Percentiles rank a stretch among this genome's conserved stretches.
Conservation (phyloP, 2,888 invertebrate species). For the Catocala sponsa region DNA sequence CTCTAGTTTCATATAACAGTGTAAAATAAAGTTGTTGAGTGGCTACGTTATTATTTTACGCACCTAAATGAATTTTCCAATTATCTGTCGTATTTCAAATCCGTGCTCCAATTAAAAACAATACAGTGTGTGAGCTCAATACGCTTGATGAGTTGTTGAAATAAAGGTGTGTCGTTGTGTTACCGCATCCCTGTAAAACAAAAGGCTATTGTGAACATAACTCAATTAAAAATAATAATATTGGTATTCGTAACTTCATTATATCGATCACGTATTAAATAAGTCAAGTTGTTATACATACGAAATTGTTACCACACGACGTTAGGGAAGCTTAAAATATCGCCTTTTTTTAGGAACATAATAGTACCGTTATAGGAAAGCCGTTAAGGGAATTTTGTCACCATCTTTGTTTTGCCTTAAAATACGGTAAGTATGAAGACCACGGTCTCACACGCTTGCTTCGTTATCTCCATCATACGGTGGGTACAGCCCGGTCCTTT, state of each 20-base stretch:
- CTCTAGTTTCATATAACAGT: constrained; percentile 10
- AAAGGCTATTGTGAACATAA: constrained; percentile 8
- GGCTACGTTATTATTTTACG: constrained; percentile 7
- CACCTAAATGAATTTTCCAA: constrained; percentile 20
- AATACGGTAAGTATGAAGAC: too few relatives aligned
- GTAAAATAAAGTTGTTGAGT: constrained; percentile 12
- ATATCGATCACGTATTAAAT: not conserved
- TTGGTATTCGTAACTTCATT: not conserved
- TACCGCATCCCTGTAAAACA: not conserved
- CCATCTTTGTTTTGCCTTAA: too few relatives aligned
- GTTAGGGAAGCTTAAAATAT: not conserved
- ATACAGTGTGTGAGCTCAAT: constrained; percentile 13
- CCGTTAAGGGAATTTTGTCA: too few relatives aligned
- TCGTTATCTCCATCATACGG: too few relatives aligned
- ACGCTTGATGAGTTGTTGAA: constrained; percentile 10
- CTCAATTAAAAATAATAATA: constrained; percentile 10
- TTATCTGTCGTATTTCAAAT: constrained; percentile 13
- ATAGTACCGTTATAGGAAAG: too few relatives aligned
- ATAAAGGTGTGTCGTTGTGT: not conserved
- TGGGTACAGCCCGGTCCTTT: too few relatives aligned
- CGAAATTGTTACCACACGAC: constrained; percentile 1
- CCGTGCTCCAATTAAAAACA: constrained; percentile 31
- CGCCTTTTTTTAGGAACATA: not conserved
- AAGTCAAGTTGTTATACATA: not conserved
- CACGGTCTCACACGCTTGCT: too few relatives aligned